Base-by-base conservation (phyloP, 2,113 vertebrate genomes). In the Clarias gariepinus region DNA sequence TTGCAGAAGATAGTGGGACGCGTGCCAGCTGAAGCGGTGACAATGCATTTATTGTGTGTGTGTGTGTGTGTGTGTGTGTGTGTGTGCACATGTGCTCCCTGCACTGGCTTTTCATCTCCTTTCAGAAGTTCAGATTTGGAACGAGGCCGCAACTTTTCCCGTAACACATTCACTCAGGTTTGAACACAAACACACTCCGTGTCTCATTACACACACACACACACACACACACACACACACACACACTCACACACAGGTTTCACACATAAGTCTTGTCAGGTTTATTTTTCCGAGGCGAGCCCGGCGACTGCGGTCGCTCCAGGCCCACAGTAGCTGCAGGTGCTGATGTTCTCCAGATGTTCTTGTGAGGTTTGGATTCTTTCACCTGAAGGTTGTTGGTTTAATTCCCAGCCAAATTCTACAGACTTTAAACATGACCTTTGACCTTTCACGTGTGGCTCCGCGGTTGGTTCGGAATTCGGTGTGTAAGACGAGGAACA, bases 321-420 rank as follows among this genome's bases (percentile, higher is more conserved):
- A 63, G 87, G 82, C 88, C 58, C 11, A 83, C 63, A 55, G 90
- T 88, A 88, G 88, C 88, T 79, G 71, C 57, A 87, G 73, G 15
- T 79, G 25, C 86, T 89, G 90, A 89, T 88, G 85, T 85, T 82
- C 80, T 89, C 84, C 88, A 89, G 90, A 91, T 91, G 88, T 87
- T 83, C 77, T 73, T 64, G 25, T 53, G 53, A 19, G 53, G 16
- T 58, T 58, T 58, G 53, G 77, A 33, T 21, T 6, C 18, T 12
- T 79, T 16, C 4, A 82, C 25, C 81, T 47, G 23, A 28, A 52
- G 81, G 60, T 64, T 52, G 41, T 53, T 61, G 36, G 81, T 82
- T 66, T 41, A 52, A 16, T 66, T 79, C 28, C n/a, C 74, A 16
- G 23, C 74, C 23, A 77, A n/a, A n/a, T 77, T 9, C 53, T 33